These are phyloP conservation scores for Catotricha subobsoleta DNA, from an alignment of 2,888 invertebrate genomes.

Conservation along the genomic window DNA sequence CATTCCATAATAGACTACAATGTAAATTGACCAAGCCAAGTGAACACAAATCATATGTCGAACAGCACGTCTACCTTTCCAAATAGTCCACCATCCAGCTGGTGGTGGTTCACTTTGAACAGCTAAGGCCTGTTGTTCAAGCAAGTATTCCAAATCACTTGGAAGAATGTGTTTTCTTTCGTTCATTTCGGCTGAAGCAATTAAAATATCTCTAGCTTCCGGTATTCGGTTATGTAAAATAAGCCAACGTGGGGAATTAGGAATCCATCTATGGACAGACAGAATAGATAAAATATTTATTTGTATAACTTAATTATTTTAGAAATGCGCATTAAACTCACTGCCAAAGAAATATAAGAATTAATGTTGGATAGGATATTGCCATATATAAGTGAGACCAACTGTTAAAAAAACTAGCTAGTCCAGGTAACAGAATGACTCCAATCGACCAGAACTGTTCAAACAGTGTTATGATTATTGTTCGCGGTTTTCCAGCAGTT, in stretches of 20 bases:
- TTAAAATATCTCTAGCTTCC: slow-evolving; percentile 27
- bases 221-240: slow-evolving; percentile 26
- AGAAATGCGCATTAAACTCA: slow-evolving; percentile 14
- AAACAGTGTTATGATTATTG: slow-evolving; percentile 26
- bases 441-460: slow-evolving; percentile 34
- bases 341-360: slow-evolving; percentile 29
- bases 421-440: slow-evolving; percentile 30
- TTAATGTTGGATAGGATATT: slow-evolving; percentile 30
- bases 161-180: slow-evolving; percentile 26
- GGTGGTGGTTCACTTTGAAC: slow-evolving; percentile 19
- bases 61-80: slow-evolving; percentile 25
- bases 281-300: slow-evolving; percentile 1
- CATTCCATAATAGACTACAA: slow-evolving; percentile 32
- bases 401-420: slow-evolving; percentile 29
- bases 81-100: slow-evolving; percentile 27
- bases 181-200: slow-evolving; percentile 27
- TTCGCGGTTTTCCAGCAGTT: slow-evolving; percentile 27
- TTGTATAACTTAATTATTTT: not conserved
- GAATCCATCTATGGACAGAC: slow-evolving; percentile 26
- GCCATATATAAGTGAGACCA: slow-evolving; percentile 32
- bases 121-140: slow-evolving; percentile 26
- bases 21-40: slow-evolving; percentile 27
- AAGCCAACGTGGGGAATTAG: slow-evolving; percentile 33
- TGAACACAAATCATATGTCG: slow-evolving; percentile 27
- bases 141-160: slow-evolving; percentile 26